Evolutionary conservation across 2,113 vertebrate genomes (phyloP), one percentile per base, ranked within the genome.

Genomic region (Empidonax traillii): DNA sequence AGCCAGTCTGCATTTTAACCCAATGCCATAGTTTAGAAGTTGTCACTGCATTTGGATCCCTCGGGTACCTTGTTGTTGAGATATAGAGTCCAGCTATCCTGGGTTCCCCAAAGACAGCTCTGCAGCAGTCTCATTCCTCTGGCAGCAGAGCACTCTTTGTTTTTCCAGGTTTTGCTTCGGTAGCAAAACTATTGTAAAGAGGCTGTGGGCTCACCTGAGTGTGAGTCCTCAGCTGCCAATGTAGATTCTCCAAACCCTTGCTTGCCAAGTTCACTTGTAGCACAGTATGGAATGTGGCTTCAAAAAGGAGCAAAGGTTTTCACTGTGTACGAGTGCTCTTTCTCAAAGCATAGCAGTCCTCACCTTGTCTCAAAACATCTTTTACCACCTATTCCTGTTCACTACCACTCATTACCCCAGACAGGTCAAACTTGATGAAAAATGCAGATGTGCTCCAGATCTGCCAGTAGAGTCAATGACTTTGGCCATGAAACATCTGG

Each of bases 61-160:
- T 27, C 23, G 23, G 28, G 47, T 63, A 49, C 65, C 37, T 83
- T 0, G 0, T 14, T 27, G 21, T 24, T 67, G 66, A n/a, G 46
- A 52, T 16, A 8, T 9, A 65, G 83, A 66, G 55, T 69, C 6
- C 7, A 84, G n/a, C 22, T 3, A 2, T 44, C 24, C 31, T 14
- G 21, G 6, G 9, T 46, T 87, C 46, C 52, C 46, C 24, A 8
- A 2, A 62, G 15, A 24, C 16, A 31, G 30, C 12, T 81, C 25
- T 6, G 49, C 52, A 37, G 27, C 24, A 74, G 31, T 37, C 9
- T 12, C 7, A 31, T 5, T 67, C 19, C 1, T 30, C 43, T n/a
- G 8, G 28, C 35, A 86, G 46, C 71, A 79, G 9, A 76, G 12
- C 1, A 6, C 9, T 12, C 49, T 73, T 68, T 41, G 10, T 31